Percentiles rank a stretch among this genome's conserved stretches.
phyloP scores from a whole-genome alignment of 2,113 vertebrate genomes.

The Chaenocephalus aceratus region DNA sequence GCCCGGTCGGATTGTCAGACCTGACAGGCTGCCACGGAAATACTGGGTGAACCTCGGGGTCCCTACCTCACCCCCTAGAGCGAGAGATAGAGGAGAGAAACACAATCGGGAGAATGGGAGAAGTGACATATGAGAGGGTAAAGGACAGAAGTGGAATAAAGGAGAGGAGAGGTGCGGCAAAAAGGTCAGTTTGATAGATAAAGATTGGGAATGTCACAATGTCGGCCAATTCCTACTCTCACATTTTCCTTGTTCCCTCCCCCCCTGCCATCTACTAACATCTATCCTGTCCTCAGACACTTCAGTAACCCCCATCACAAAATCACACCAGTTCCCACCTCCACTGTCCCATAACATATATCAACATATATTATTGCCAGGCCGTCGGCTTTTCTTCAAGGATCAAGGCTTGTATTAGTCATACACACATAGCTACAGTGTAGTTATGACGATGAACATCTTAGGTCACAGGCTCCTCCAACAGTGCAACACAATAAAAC shows the following conservation, averaged over 20 bases:
- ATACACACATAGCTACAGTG: too few species aligned
- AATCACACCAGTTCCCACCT: background rate
- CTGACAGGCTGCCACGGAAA: conserved; percentile 95
- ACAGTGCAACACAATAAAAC: too few species aligned
- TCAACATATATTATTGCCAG: background rate
- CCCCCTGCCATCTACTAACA: background rate
- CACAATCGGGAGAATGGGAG: background rate
- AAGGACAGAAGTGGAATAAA: background rate
- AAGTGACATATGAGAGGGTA: conserved; percentile 2
- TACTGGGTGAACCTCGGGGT: conserved; percentile 96
- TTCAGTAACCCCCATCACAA: conserved; percentile 3
- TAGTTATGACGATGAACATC: too few species aligned
- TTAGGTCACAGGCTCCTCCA: too few species aligned
- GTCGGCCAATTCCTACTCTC: background rate
- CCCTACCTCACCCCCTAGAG: conserved; percentile 91
- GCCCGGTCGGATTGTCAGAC: conserved; percentile 94
- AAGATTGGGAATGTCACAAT: background rate
- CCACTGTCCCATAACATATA: background rate
- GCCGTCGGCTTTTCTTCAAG: background rate
- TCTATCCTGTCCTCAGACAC: background rate
- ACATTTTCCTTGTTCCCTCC: background rate
- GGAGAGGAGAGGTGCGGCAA: background rate
- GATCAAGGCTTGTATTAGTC: too few species aligned
- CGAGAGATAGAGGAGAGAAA: background rate
- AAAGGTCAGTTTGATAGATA: background rate